Evolutionary conservation across 1,140 invertebrate species (phyloP).

Genomic region (Sitobion miscanthi): DNA sequence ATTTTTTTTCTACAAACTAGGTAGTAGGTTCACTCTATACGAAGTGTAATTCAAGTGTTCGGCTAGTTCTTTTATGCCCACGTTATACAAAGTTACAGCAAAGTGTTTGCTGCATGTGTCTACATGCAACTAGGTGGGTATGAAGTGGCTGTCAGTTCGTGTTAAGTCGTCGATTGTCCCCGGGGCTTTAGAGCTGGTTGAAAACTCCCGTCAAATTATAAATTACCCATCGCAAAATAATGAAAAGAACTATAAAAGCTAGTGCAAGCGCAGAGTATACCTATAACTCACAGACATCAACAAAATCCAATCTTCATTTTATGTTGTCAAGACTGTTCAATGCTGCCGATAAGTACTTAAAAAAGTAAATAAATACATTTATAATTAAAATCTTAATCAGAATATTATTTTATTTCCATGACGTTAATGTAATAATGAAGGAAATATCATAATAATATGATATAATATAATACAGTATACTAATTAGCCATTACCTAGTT

Average conservation of each 20-base stretch:
- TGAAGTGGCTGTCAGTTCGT: conserved; percentile 32
- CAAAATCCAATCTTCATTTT: background rate
- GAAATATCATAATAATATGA: background rate
- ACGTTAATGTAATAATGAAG: background rate
- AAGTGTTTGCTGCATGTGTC: background rate
- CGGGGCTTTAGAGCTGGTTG: background rate
- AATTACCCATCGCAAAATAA: background rate
- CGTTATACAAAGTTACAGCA: conserved; percentile 18
- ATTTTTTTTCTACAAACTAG: background rate
- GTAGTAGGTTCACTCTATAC: background rate
- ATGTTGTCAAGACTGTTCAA: background rate
- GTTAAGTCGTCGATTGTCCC: conserved; percentile 41
- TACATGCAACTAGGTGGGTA: background rate
- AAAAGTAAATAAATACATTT: background rate
- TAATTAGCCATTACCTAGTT: background rate
- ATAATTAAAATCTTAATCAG: background rate
- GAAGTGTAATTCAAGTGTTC: background rate
- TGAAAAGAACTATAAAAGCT: background rate
- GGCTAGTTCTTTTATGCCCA: background rate
- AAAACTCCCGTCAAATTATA: conserved; percentile 25
- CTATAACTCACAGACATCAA: background rate
- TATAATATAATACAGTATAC: background rate
- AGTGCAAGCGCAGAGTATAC: background rate
- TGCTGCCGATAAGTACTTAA: background rate
- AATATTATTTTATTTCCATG: background rate